Evolutionary conservation across 2,888 invertebrate genomes (phyloP).

Genomic region (Oligia latruncula): DNA sequence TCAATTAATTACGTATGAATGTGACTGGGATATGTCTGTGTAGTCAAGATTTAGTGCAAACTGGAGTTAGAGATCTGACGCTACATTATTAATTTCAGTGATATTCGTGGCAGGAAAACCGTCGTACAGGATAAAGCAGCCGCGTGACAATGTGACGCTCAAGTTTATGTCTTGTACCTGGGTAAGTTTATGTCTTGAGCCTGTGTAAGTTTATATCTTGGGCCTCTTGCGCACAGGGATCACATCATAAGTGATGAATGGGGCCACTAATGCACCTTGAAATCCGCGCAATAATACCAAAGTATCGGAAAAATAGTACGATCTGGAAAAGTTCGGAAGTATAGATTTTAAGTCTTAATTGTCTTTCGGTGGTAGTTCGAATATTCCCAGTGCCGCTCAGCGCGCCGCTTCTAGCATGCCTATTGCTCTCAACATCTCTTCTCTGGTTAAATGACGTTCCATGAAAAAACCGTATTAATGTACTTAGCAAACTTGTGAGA

Average conservation of each 20-base stretch:
- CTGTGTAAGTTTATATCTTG: constrained; percentile 91
- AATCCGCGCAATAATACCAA: background rate
- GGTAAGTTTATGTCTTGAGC: constrained; percentile 87
- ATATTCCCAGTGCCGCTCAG: background rate
- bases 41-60: background rate
- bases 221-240: constrained; percentile 81
- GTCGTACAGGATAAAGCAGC: constrained; percentile 92
- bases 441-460: no score
- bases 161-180: constrained; percentile 92
- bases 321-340: background rate
- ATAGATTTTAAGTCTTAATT: background rate
- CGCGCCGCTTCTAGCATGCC: no score
- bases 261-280: constrained; percentile 4
- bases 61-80: background rate
- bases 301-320: constrained; percentile 2
- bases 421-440: no score
- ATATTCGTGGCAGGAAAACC: constrained; percentile 93
- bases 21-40: background rate
- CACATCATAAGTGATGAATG: constrained; percentile 29
- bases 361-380: background rate
- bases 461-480: no score
- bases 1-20: background rate
- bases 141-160: constrained; percentile 93
- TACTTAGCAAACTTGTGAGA: no score
- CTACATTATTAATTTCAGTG: constrained; percentile 84